These are phyloP conservation scores for Bombus superbus DNA, from an alignment of 1,140 invertebrate species.

Conservation along the genomic window DNA sequence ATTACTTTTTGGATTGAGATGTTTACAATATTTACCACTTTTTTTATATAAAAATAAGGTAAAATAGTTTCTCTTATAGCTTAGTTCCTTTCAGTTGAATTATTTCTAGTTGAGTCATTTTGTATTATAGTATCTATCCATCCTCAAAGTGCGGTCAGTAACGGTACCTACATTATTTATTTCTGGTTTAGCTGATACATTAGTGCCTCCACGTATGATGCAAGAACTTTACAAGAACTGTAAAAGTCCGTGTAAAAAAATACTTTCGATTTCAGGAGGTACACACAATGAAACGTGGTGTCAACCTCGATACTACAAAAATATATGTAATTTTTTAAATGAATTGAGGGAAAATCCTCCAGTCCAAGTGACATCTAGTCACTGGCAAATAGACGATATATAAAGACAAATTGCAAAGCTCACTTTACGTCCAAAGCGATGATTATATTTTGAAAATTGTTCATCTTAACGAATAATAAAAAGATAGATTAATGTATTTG, in stretches of 20 bases:
- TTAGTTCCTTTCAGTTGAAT: slow-evolving; percentile 2
- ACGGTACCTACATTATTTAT: slow-evolving; percentile 90
- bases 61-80: slow-evolving; percentile 16
- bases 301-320: slow-evolving; percentile 85
- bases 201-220: slow-evolving; percentile 95
- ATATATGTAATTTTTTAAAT: slow-evolving; percentile 83
- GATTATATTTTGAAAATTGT: slow-evolving; percentile 38
- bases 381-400: slow-evolving; percentile 77
- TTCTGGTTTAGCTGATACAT: slow-evolving; percentile 90
- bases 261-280: slow-evolving; percentile 88
- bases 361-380: slow-evolving; percentile 58
- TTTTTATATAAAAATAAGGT: slow-evolving; percentile 94
- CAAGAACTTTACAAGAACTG: slow-evolving; percentile 88
- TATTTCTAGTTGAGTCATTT: slow-evolving; percentile 14
- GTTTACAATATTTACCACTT: slow-evolving; percentile 88
- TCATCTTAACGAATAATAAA: slow-evolving; percentile 17
- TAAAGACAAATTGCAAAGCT: slow-evolving; percentile 54
- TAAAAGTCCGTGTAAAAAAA: slow-evolving; percentile 87
- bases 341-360: slow-evolving; percentile 79
- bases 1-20: slow-evolving; percentile 87
- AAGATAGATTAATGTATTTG: background rate
- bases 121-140: slow-evolving; percentile 87
- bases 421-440: slow-evolving; percentile 49
- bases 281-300: slow-evolving; percentile 96
- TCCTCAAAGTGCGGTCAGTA: slow-evolving; percentile 87